Conservation (phyloP, 2,113 vertebrate genomes). For the Cyphomyrus discorhynchus region DNA sequence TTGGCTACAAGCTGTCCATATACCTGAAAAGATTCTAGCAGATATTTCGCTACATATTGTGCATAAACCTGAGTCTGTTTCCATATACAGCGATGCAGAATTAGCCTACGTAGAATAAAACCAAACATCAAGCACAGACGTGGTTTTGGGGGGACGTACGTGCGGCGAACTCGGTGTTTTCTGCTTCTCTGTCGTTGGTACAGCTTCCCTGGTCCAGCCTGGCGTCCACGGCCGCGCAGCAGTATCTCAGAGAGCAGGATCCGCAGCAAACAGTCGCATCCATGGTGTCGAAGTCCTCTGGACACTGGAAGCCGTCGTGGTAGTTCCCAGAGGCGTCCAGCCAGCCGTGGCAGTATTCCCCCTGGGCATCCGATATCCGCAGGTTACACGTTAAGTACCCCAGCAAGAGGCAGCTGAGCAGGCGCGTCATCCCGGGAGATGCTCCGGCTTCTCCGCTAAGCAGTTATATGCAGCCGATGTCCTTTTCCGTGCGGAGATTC, state of each 20-base stretch:
- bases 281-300: conserved; percentile 84
- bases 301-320: conserved; percentile 90
- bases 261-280: conserved; percentile 93
- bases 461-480: background rate
- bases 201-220: conserved; percentile 85
- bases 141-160: conserved; percentile 63
- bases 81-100: background rate
- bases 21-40: background rate
- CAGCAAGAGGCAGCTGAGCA: conserved; percentile 68
- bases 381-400: conserved; percentile 69
- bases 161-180: conserved; percentile 67
- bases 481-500: background rate
- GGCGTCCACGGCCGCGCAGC: conserved; percentile 82
- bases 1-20: background rate
- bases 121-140: background rate
- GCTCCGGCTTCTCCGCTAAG: background rate
- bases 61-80: background rate
- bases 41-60: background rate
- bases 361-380: conserved; percentile 65
- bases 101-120: background rate
- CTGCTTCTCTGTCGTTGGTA: conserved; percentile 78
- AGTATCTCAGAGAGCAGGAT: conserved; percentile 84
- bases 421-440: conserved; percentile 55
- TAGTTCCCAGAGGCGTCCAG: conserved; percentile 77
- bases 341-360: conserved; percentile 95